These are phyloP conservation scores for Engystomops pustulosus DNA, from an alignment of 2,113 vertebrate genomes.

Conservation along the genomic window DNA sequence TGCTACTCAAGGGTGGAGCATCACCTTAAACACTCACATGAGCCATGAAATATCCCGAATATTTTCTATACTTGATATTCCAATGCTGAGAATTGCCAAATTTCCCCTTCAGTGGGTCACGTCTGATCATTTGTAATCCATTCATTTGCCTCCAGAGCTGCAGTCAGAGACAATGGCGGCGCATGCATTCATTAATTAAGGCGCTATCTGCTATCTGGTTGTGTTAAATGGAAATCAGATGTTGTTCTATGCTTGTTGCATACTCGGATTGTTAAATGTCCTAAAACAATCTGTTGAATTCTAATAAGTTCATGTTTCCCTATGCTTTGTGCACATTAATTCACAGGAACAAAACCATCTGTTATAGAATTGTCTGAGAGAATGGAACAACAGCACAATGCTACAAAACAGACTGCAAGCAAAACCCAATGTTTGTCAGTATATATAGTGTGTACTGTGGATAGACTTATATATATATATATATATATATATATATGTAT, in stretches of 20 bases:
- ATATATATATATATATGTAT: background rate
- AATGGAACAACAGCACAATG: constrained; percentile 29
- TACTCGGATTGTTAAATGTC: constrained; percentile 59
- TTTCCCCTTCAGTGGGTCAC: constrained; percentile 30
- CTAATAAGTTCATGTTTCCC: constrained; percentile 59
- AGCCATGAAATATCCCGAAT: background rate
- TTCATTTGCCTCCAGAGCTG: constrained; percentile 31
- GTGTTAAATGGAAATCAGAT: constrained; percentile 57
- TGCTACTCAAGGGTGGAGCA: too few species aligned
- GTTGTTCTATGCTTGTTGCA: constrained; percentile 55
- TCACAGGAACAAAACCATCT: constrained; percentile 59
- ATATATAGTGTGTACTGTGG: too few species aligned
- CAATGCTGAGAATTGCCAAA: background rate
- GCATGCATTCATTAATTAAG: constrained; percentile 55
- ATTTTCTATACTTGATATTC: background rate
- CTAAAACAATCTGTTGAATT: constrained; percentile 59
- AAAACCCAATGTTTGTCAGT: background rate
- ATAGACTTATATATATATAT: background rate
- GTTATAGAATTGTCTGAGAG: constrained; percentile 40
- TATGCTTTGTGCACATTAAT: constrained; percentile 58
- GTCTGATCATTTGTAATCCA: constrained; percentile 32
- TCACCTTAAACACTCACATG: background rate
- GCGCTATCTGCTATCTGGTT: constrained; percentile 53
- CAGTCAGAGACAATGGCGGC: constrained; percentile 45
- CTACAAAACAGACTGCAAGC: constrained; percentile 23